Base-by-base conservation (phyloP, 2,888 invertebrate species). In the Phlogophora meticulosa region DNA sequence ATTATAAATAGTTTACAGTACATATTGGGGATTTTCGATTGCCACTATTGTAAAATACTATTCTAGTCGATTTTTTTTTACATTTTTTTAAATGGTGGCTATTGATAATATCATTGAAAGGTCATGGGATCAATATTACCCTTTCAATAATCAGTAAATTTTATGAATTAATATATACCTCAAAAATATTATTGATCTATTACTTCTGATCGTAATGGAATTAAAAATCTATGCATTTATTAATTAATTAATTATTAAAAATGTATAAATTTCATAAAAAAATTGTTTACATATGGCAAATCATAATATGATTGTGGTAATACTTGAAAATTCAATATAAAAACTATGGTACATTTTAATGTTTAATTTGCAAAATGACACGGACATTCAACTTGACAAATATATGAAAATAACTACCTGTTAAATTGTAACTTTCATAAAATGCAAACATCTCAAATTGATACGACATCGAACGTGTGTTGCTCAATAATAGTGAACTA, bases 361-460 rank as follows among this genome's bases (percentile, higher is more conserved):
- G 69, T 67, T 61, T 70, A 64, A 67, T 60, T 79, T 76, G 72
- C 66, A 81, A 75, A 81, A 81, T 78, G 82, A 72, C 79, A 81
- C 79, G 82, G 82, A 78, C 66, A 78, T 81, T 72, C 22, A 70
- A 75, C 32, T 62, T 75, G 75, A 66, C 51, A 65, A 78, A 64
- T 63, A 46, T 72, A 52, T 52, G 38, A 38, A 72, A 75, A 58
- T 32, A n/a, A 48, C 58, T 46, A 56, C 49, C 68, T 56, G 61
- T 56, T 36, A 52, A 56, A 73, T 55, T 67, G 53, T 58, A 53
- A 38, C 17, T 28, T 49, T 34, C 7, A 17, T 24, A 40, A 49
- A 57, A 61, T 60, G 48, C 28, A 49, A 32, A 46, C 24, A 17
- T 71, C 10, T 22, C 10, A 46, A 61, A 61, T 17, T 36, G 42